These are phyloP conservation scores for Sebastes fasciatus DNA, from an alignment of 2,113 vertebrate species.

Conservation along the genomic window DNA sequence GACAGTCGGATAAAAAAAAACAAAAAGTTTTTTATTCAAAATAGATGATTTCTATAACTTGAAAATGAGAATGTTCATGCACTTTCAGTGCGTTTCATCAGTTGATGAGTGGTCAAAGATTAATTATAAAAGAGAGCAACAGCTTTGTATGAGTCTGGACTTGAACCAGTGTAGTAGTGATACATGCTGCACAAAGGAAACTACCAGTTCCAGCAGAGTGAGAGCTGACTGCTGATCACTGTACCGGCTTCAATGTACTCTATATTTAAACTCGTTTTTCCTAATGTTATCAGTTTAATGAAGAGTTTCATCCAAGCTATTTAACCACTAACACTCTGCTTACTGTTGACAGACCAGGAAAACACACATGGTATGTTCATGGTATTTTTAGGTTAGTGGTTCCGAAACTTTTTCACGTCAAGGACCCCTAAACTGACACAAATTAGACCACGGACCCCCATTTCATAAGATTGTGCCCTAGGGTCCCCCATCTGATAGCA, in stretches of 20 bases:
- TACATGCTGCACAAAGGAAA: background rate
- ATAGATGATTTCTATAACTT: background rate
- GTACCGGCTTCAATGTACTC: background rate
- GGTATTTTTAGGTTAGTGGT: background rate
- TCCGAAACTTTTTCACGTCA: no score
- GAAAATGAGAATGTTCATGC: background rate
- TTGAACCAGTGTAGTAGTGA: background rate
- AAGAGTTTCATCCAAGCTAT: background rate
- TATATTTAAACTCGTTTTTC: background rate
- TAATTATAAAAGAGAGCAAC: background rate
- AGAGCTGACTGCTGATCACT: background rate
- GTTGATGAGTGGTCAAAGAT: background rate
- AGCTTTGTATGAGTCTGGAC: background rate
- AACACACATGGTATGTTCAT: background rate
- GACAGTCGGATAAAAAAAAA: background rate
- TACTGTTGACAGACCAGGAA: background rate
- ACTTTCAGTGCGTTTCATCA: background rate
- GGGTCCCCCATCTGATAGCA: no score
- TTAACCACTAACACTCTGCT: background rate
- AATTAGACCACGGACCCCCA: no score
- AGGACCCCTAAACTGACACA: no score
- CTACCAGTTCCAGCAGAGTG: background rate
- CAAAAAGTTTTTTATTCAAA: background rate
- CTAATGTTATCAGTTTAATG: background rate
- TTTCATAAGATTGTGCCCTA: no score